Base-by-base conservation (phyloP, 2,113 vertebrate species). In the Ochotona curzoniae region DNA sequence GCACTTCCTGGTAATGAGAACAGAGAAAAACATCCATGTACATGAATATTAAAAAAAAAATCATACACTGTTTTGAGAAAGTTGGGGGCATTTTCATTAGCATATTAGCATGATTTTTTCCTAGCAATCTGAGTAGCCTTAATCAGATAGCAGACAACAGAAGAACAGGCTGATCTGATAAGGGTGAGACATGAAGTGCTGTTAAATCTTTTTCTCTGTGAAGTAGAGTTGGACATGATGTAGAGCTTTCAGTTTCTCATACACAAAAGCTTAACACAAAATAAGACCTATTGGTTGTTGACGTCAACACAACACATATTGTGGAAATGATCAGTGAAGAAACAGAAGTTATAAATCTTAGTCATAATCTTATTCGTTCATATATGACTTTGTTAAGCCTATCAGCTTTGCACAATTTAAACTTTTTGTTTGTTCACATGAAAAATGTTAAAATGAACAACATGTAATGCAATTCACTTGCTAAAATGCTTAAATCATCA, bases 371-470 rank as follows among this genome's bases (percentile, higher is more conserved):
- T 85, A 49, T 32, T 70, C 4, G 82, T 54, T 60, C 30, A 28
- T 8, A 32, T 63, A 7, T 0, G 38, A 44, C 8, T 71, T 67
- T 79, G 9, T 67, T 73, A 35, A 87, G 14, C 10, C n/a, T 89
- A n/a, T 13, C 9, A 44, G 38, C 38, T 44, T 44, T 44, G 38
- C 6, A 44, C 38, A 44, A 44, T 44, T 44, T 44, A 44, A 44
- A 44, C 38, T 44, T 44, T 44, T 44, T 44, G 38, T 44, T 44
- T 44, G 38, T 44, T 44, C 38, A 44, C 38, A 30, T 28, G 8
- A 75, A 92, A 80, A 92, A 49, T 38, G 25, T 32, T 49, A 4
- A 82, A 69, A 87, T 35, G 30, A 78, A 63, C 15, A 44, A 83
- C 82, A 81, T 5, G 3, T 14, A 73, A 71, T 63, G 6, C 54